These are phyloP conservation scores for Solea senegalensis DNA, from an alignment of 2,113 vertebrate species.

Conservation along the genomic window DNA sequence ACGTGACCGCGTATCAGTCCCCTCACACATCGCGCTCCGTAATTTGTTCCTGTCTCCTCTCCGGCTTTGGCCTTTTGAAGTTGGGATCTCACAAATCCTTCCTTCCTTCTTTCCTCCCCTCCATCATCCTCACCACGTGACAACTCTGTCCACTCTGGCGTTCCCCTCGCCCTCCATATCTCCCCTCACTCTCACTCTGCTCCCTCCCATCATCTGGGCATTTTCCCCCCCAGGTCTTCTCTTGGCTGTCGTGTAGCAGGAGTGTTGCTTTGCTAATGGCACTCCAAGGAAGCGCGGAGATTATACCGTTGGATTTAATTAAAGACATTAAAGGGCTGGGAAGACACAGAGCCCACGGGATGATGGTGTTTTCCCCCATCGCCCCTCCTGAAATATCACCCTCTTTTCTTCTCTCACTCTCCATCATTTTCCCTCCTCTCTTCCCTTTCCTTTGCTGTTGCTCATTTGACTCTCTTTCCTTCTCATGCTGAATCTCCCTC, in stretches of 20 bases:
- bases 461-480: constrained; percentile 28
- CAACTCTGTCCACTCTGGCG: constrained; percentile 41
- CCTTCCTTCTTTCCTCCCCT: constrained; percentile 1
- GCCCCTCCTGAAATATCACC: constrained; percentile 66
- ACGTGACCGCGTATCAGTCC: constrained; percentile 68
- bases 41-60: constrained; percentile 56
- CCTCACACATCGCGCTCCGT: constrained; percentile 55
- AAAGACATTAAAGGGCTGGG: constrained; percentile 78
- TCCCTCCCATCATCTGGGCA: constrained; percentile 46
- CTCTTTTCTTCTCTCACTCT: constrained; percentile 15
- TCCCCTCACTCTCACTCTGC: constrained; percentile 6
- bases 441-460: constrained; percentile 21
- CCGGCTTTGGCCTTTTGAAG: constrained; percentile 65
- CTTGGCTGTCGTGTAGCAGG: constrained; percentile 39
- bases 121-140: constrained; percentile 37
- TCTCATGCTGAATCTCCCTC: constrained; percentile 10
- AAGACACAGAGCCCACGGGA: constrained; percentile 66
- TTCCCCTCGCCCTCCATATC: constrained; percentile 4
- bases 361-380: constrained; percentile 46
- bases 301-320: constrained; percentile 79
- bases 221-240: constrained; percentile 20
- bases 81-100: constrained; percentile 43
- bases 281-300: constrained; percentile 62
- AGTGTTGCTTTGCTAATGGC: constrained; percentile 67
- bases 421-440: constrained; percentile 1